Evolutionary conservation across 2,888 invertebrate genomes (phyloP).

Genomic region (Chalcis sispes): DNA sequence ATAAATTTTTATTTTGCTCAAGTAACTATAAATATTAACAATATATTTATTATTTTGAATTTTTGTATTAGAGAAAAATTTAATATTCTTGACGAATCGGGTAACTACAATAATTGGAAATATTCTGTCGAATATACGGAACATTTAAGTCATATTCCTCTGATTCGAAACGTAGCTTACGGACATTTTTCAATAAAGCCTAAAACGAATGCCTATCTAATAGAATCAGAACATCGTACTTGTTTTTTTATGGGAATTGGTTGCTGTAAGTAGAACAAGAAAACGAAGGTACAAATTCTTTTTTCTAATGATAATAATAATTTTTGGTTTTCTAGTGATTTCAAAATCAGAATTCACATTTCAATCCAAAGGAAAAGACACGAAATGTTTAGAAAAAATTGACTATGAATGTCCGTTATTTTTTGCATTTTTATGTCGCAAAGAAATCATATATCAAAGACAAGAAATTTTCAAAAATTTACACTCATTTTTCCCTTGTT

Average conservation of each 20-base stretch:
- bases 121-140: constrained; percentile 83
- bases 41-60: not conserved
- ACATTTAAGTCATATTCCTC: constrained; percentile 81
- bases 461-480: constrained; percentile 72
- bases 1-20: not conserved
- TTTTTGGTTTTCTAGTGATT: constrained; percentile 77
- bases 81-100: constrained; percentile 80
- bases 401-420: constrained; percentile 82
- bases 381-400: constrained; percentile 79
- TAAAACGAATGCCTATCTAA: constrained; percentile 77
- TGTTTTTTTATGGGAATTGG: constrained; percentile 79
- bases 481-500: constrained; percentile 63
- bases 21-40: constrained; percentile 12
- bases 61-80: constrained; percentile 79
- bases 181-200: constrained; percentile 80
- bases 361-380: constrained; percentile 75
- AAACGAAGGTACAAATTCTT: not conserved
- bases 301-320: too few relatives aligned
- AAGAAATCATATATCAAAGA: constrained; percentile 78
- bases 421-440: constrained; percentile 78
- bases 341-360: constrained; percentile 82
- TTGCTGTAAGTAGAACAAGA: constrained; percentile 79
- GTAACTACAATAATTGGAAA: constrained; percentile 83
- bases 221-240: constrained; percentile 81
- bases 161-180: constrained; percentile 79